Evolutionary conservation across 2,797 vertebrate genomes (phyloP).

Genomic region (Thaleichthys pacificus): DNA sequence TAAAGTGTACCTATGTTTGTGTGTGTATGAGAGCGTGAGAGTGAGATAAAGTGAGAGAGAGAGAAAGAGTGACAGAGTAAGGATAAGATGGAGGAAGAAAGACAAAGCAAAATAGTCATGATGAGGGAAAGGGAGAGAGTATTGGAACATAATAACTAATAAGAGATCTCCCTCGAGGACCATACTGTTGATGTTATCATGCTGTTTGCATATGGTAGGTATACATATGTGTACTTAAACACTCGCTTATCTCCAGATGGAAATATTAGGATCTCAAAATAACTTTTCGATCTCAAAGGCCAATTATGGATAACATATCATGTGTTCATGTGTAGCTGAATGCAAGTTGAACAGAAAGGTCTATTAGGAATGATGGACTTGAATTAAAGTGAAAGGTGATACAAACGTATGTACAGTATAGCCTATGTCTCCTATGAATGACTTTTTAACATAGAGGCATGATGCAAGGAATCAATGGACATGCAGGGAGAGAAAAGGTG

Average conservation of each 20-base stretch:
- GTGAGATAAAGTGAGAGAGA: background rate
- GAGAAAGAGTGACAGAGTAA: background rate
- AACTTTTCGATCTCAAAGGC: background rate
- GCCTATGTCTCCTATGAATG: background rate
- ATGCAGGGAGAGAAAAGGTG: too few species aligned
- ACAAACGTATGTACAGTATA: background rate
- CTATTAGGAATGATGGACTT: background rate
- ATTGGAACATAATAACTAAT: background rate
- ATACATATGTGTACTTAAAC: background rate
- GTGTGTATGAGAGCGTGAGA: background rate
- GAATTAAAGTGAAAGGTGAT: background rate
- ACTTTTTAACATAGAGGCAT: background rate
- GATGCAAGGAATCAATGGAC: too few species aligned
- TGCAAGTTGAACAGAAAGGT: background rate
- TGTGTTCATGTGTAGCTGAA: background rate
- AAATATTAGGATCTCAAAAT: background rate
- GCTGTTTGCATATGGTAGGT: background rate
- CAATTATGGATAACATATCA: background rate
- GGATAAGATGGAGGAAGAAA: too few species aligned
- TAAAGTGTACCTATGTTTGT: slow-evolving; percentile 3
- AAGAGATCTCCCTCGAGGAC: background rate
- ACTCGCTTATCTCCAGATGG: background rate
- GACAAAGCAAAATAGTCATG: too few species aligned
- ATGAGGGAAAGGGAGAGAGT: background rate
- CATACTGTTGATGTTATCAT: background rate